A percentile compares a stretch with the other conserved stretches of the same genome.
These are phyloP conservation scores for Ruditapes philippinarum DNA, from an alignment of 1,140 invertebrate species.

Conservation along the genomic window DNA sequence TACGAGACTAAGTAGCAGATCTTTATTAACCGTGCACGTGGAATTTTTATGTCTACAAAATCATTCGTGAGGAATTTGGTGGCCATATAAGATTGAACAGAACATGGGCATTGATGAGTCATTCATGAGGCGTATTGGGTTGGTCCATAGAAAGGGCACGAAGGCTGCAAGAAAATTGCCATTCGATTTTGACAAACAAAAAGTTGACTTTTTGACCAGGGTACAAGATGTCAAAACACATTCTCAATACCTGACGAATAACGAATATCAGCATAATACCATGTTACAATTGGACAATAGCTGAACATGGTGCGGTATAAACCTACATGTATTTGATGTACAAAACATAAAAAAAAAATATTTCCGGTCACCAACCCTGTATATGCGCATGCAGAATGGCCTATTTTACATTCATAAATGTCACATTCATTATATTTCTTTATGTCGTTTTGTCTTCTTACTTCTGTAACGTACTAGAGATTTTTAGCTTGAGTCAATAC, in stretches of 20 bases:
- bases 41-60: background rate
- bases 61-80: background rate
- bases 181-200: background rate
- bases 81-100: background rate
- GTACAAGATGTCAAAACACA: background rate
- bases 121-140: background rate
- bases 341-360: no score
- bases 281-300: background rate
- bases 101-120: background rate
- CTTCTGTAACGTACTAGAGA: no score
- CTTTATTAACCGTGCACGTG: background rate
- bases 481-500: no score
- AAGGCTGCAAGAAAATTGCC: background rate
- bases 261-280: background rate
- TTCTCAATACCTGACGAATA: background rate
- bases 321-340: no score
- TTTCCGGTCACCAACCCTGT: no score
- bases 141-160: background rate
- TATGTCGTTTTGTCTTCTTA: no score
- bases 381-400: no score
- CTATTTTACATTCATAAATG: no score
- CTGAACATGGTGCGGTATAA: background rate
- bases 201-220: background rate
- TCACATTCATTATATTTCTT: no score
- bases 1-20: no score